Evolutionary conservation across 2,888 invertebrate species (phyloP).

Genomic region (Macaria notata): DNA sequence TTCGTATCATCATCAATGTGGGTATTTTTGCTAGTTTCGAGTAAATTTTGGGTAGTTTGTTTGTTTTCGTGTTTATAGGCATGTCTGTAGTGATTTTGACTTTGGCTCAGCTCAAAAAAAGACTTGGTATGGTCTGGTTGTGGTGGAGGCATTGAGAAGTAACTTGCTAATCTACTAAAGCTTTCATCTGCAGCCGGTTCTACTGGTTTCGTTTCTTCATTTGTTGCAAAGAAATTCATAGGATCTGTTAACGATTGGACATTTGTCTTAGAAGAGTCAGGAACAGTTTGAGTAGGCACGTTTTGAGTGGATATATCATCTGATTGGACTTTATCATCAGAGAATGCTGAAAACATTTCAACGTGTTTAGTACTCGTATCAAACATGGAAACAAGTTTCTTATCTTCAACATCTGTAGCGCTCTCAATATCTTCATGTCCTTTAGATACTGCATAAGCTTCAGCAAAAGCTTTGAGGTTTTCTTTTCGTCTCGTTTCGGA

Average conservation of each 20-base stretch:
- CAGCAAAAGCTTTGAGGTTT: conserved; percentile 1
- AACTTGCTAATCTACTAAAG: conserved; percentile 68
- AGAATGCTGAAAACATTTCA: conserved; percentile 3
- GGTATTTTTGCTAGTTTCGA: conserved; percentile 28
- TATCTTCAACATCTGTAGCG: conserved; percentile 8
- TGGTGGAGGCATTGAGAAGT: conserved; percentile 62
- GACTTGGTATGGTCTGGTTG: conserved; percentile 68
- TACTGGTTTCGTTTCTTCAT: conserved; percentile 11
- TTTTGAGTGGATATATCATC: too few species aligned
- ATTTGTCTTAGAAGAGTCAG: not conserved
- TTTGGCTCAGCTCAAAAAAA: conserved; percentile 78
- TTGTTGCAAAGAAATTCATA: conserved; percentile 55
- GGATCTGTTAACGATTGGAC: conserved; percentile 50
- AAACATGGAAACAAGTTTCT: conserved; percentile 6
- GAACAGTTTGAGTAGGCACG: not conserved
- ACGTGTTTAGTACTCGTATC: conserved; percentile 6
- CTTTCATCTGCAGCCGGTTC: conserved; percentile 35
- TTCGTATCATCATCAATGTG: conserved; percentile 30
- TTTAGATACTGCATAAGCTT: conserved; percentile 2
- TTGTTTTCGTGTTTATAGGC: conserved; percentile 2
- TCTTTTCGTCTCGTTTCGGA: conserved; percentile 9
- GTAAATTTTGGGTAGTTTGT: not conserved
- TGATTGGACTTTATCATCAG: not conserved
- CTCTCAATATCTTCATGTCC: not conserved
- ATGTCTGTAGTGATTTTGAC: conserved; percentile 71